Evolutionary conservation across 2,113 vertebrate genomes (phyloP).

Genomic region (Corapipo altera): DNA sequence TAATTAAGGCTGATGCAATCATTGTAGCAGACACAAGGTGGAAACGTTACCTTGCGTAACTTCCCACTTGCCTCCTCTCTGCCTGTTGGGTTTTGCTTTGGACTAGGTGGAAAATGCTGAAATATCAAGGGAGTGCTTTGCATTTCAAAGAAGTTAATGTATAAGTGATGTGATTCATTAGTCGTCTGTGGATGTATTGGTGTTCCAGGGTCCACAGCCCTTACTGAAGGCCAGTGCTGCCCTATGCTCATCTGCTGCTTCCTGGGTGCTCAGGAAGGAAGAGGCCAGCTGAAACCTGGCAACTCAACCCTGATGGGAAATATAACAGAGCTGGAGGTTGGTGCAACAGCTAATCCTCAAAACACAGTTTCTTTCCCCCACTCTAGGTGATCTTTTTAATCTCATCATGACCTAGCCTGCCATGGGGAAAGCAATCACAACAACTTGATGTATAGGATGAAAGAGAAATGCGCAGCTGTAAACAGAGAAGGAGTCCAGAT

Average conservation of each 20-base stretch:
- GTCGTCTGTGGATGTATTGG: neutral
- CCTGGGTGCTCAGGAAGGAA: neutral
- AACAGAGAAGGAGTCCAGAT: neutral
- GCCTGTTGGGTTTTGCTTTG: neutral
- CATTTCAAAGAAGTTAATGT: conserved; percentile 32
- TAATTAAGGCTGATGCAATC: conserved; percentile 61
- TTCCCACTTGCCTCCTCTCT: neutral
- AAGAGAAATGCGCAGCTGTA: neutral
- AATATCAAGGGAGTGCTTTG: conserved; percentile 33
- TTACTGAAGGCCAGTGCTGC: accelerated
- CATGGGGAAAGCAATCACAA: neutral
- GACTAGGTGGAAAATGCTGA: conserved; percentile 3
- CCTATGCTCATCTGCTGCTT: neutral
- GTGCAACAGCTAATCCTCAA: neutral
- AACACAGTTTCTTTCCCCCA: neutral
- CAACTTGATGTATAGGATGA: neutral
- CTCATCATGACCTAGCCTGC: neutral
- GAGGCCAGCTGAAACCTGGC: neutral
- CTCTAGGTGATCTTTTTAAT: neutral
- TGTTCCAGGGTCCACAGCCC: neutral
- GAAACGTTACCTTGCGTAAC: conserved; percentile 19
- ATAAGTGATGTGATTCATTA: conserved; percentile 15
- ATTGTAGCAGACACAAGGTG: conserved; percentile 30
- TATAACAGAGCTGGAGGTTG: neutral
- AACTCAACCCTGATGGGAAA: neutral